These are phyloP conservation scores for Sebastes diploproa DNA, from an alignment of 2,797 vertebrate genomes.

Conservation along the genomic window DNA sequence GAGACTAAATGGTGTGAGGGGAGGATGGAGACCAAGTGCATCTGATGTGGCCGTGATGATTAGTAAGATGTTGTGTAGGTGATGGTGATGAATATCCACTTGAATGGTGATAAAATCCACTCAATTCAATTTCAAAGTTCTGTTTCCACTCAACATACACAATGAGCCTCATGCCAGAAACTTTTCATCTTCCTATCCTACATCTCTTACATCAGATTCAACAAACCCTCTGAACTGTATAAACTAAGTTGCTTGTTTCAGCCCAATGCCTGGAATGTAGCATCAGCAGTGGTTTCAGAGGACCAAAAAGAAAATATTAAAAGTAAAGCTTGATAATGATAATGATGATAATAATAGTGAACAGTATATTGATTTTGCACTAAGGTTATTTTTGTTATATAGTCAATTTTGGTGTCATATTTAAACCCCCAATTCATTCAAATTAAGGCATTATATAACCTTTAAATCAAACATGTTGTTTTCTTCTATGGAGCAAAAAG, in stretches of 20 bases:
- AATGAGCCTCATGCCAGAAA: neutral
- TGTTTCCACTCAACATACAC: neutral
- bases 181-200: neutral
- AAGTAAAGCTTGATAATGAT: neutral
- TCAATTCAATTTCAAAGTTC: neutral
- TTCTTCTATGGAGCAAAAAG: neutral
- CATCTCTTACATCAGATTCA: neutral
- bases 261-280: no score
- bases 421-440: no score
- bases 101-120: neutral
- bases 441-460: no score
- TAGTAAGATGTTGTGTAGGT: conserved; percentile 31
- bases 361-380: neutral
- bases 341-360: neutral
- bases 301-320: no score
- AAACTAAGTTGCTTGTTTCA: no score
- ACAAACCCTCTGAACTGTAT: no score
- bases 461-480: no score
- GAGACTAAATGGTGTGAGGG: neutral
- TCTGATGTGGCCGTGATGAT: conserved; percentile 5
- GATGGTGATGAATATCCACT: neutral
- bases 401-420: no score
- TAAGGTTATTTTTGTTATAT: neutral
- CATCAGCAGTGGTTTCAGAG: no score
- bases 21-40: neutral